Conservation (phyloP, 2,888 invertebrate species). For the Tyria jacobaeae region DNA sequence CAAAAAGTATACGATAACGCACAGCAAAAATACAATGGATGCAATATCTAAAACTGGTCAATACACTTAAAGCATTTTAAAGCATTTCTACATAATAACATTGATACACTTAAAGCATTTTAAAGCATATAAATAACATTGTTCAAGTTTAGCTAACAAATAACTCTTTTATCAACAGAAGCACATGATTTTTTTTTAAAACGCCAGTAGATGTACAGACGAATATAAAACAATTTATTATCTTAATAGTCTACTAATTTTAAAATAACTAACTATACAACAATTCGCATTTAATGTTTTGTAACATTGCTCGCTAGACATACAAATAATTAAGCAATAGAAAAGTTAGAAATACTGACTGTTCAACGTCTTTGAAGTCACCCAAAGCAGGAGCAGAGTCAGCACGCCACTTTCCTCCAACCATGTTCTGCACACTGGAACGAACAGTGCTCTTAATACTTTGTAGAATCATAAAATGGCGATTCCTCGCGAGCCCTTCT, state of each 20-base stretch:
- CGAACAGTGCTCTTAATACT: neutral
- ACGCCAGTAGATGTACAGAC: no score
- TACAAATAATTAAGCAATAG: neutral
- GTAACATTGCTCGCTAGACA: neutral
- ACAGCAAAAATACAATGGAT: neutral
- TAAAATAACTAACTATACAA: neutral
- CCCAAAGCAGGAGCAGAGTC: slow-evolving; percentile 55
- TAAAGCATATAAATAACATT: neutral
- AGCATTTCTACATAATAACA: no score
- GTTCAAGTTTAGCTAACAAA: no score
- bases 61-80: neutral
- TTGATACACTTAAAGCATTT: neutral
- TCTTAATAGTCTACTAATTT: neutral
- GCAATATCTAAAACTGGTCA: neutral
- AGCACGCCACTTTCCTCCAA: slow-evolving; percentile 70
- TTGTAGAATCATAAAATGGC: neutral
- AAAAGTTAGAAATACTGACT: slow-evolving; percentile 56
- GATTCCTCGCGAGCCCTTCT: no score
- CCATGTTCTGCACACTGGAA: slow-evolving; percentile 73
- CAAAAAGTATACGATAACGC: neutral
- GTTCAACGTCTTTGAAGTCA: slow-evolving; percentile 65
- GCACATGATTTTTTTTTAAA: no score
- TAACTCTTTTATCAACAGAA: no score
- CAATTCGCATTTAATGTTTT: neutral
- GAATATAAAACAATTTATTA: no score